A percentile compares a stretch with the other conserved stretches of the same genome.
These are phyloP conservation scores for Eonycteris spelaea DNA, from an alignment of 2,113 vertebrate genomes.

Conservation along the genomic window DNA sequence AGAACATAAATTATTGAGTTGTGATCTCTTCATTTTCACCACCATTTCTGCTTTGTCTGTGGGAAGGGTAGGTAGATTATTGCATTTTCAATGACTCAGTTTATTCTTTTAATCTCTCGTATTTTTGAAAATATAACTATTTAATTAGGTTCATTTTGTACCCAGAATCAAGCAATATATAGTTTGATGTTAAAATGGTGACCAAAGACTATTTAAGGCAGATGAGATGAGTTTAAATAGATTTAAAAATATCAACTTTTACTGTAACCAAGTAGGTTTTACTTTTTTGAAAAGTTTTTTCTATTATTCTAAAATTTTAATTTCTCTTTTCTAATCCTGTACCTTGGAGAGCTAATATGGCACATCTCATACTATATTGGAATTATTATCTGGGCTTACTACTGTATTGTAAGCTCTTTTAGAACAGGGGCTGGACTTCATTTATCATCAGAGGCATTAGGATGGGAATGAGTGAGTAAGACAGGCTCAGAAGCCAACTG, in stretches of 20 bases:
- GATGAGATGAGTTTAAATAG: not conserved
- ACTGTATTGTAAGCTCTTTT: not conserved
- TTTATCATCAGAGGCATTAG: not conserved
- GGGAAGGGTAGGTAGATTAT: not conserved
- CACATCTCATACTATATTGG: not conserved
- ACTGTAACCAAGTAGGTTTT: not conserved
- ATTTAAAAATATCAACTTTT: not conserved
- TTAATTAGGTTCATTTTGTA: not conserved
- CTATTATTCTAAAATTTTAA: not conserved
- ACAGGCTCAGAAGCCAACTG: not conserved
- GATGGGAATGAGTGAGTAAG: not conserved
- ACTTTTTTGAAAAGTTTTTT: not conserved
- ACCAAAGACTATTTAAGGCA: not conserved
- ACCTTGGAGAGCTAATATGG: not conserved
- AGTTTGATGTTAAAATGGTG: not conserved
- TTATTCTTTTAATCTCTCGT: not conserved
- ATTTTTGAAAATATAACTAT: not conserved
- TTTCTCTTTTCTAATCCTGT: not conserved
- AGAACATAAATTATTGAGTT: not conserved
- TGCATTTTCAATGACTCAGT: not conserved
- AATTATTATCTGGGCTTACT: not conserved
- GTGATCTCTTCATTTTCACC: not conserved
- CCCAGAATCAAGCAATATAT: not conserved
- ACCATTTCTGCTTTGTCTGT: not conserved
- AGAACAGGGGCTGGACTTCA: not conserved